phyloP scores from a whole-genome alignment of 2,113 vertebrate species.

The Rhombomys opimus region DNA sequence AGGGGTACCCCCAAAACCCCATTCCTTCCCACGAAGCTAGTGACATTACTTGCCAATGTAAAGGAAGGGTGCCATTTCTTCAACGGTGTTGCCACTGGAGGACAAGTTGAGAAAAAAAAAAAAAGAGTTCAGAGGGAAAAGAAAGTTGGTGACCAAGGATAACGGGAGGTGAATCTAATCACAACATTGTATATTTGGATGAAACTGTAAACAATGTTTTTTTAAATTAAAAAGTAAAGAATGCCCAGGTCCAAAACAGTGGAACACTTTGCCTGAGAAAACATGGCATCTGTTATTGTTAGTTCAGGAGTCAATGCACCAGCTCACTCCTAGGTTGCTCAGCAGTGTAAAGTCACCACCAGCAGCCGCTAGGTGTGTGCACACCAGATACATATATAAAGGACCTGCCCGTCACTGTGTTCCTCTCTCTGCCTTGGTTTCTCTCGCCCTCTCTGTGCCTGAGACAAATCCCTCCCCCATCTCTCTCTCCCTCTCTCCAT shows the following conservation, averaged over 20 bases:
- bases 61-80: background rate
- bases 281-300: rapidly evolving
- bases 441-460: too few species aligned
- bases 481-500: too few species aligned
- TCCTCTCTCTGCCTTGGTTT: too few species aligned
- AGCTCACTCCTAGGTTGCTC: too few species aligned
- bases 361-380: too few species aligned
- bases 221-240: background rate
- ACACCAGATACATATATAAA: too few species aligned
- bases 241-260: background rate
- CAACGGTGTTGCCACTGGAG: background rate
- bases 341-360: too few species aligned
- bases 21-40: background rate
- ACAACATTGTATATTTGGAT: background rate
- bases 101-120: too few species aligned
- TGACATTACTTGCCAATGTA: background rate
- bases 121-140: too few species aligned
- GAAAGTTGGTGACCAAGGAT: background rate
- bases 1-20: background rate
- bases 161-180: background rate
- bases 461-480: too few species aligned
- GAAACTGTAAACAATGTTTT: background rate
- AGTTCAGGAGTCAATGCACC: too few species aligned
- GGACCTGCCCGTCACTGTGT: too few species aligned
- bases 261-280: background rate